phyloP scores from a whole-genome alignment of 2,113 vertebrate species.

The Phrynocephalus versicolor region DNA sequence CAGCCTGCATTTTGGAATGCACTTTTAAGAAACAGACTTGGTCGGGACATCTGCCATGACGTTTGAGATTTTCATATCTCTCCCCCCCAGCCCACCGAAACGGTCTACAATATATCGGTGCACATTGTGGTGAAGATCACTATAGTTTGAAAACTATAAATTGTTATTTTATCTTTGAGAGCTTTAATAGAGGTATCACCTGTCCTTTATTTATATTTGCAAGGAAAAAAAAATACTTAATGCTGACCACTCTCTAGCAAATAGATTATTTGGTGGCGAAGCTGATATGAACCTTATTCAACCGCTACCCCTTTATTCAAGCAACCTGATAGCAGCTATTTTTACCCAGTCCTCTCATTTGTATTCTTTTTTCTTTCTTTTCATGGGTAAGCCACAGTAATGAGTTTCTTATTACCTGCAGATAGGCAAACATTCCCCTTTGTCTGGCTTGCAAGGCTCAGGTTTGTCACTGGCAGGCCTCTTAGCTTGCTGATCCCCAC shows the following conservation, averaged over 20 bases:
- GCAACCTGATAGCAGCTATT: background rate
- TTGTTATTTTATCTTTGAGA: no score
- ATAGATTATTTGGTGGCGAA: conserved; percentile 17
- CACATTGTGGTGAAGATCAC: no score
- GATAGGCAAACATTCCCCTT: conserved; percentile 46
- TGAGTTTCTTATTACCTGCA: conserved; percentile 16
- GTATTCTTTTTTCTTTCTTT: conserved; percentile 17
- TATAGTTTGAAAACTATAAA: no score
- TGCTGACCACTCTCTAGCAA: background rate
- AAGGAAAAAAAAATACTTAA: background rate
- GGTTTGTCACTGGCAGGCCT: conserved; percentile 62
- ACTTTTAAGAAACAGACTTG: no score
- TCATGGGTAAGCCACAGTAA: background rate
- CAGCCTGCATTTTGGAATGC: no score
- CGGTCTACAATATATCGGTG: no score
- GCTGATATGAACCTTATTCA: background rate
- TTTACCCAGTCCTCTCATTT: conserved; percentile 8
- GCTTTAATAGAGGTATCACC: no score
- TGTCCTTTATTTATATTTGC: no score
- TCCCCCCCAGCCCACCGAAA: no score
- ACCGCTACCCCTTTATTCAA: conserved; percentile 11
- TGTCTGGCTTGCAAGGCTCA: conserved; percentile 61
- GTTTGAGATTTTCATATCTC: no score
- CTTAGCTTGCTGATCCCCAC: conserved; percentile 82
- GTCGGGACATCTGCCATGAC: no score